phyloP scores from a whole-genome alignment of 1,140 invertebrate species.

The fruit fly (Drosophila melanogaster) region Release_6_plus_ISO1_MT NC_004354.4:10696001-10696500 shows the following conservation, averaged over 20 bases:
- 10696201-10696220: slow-evolving; percentile 43
- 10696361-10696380: background rate
- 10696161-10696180: slow-evolving; percentile 68
- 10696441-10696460: slow-evolving; percentile 38
- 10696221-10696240: no score
- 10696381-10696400: slow-evolving; percentile 14
- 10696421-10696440: slow-evolving; percentile 55
- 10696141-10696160: slow-evolving; percentile 66
- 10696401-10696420: slow-evolving; percentile 29
- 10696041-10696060: slow-evolving; percentile 34
- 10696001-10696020: no score
- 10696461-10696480: background rate
- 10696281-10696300: slow-evolving; percentile 76
- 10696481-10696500: background rate
- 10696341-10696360: background rate
- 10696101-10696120: background rate
- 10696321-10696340: slow-evolving; percentile 2
- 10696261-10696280: slow-evolving; percentile 10
- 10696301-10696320: slow-evolving; percentile 43
- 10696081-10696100: slow-evolving; percentile 74
- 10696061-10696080: slow-evolving; percentile 57
- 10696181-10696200: slow-evolving; percentile 79
- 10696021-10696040: background rate
- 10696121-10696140: slow-evolving; percentile 69
- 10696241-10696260: background rate